Percentiles rank a stretch among this genome's conserved stretches.
phyloP scores from a whole-genome alignment of 1,140 invertebrate species.

The Thereuonema tuberculata region DNA sequence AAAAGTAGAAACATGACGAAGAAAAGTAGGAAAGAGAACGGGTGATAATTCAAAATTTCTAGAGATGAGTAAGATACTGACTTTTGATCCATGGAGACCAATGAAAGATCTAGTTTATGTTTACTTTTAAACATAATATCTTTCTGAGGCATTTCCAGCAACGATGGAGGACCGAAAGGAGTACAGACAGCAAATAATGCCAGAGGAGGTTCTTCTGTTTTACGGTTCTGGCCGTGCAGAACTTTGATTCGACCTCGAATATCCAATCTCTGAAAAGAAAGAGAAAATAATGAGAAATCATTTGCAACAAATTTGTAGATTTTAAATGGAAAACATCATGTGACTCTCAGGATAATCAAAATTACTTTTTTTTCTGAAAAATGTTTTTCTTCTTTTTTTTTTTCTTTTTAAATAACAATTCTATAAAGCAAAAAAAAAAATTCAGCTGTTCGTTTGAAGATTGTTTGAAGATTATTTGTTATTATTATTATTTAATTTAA shows the following conservation, averaged over 20 bases:
- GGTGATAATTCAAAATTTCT: no score
- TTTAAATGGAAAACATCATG: not conserved
- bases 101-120: slow-evolving; percentile 89
- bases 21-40: no score
- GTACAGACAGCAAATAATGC: slow-evolving; percentile 94
- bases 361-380: not conserved
- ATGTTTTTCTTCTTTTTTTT: not conserved
- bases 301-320: not conserved
- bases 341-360: not conserved
- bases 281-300: not conserved
- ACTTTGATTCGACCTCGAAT: slow-evolving; percentile 92
- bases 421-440: not conserved
- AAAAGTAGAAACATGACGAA: no score
- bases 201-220: slow-evolving; percentile 80
- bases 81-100: slow-evolving; percentile 95
- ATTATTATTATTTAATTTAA: no score
- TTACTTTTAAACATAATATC: slow-evolving; percentile 82
- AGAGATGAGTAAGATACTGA: no score
- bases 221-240: slow-evolving; percentile 87
- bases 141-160: slow-evolving; percentile 35
- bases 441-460: no score
- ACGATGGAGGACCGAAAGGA: slow-evolving; percentile 76
- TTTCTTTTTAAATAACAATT: not conserved
- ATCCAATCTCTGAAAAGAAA: slow-evolving; percentile 68
- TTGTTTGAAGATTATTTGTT: no score